These are phyloP conservation scores for Scaptomyza reducta DNA, from an alignment of 2,888 invertebrate genomes.

Conservation along the genomic window DNA sequence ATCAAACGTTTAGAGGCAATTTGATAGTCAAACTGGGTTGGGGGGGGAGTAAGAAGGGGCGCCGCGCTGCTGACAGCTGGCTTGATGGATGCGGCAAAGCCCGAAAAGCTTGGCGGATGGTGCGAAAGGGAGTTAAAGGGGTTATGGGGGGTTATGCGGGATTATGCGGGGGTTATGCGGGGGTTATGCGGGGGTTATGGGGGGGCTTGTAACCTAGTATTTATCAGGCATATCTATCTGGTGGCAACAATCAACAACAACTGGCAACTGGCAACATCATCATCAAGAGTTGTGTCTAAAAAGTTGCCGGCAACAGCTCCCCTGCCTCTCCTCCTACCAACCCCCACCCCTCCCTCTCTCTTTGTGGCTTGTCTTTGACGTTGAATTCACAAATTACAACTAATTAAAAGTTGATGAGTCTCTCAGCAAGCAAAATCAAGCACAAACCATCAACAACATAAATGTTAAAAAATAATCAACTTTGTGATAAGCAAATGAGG, in stretches of 20 bases:
- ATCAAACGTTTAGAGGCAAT: slow-evolving; percentile 49
- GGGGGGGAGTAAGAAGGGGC: background rate
- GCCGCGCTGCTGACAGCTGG: slow-evolving; percentile 49
- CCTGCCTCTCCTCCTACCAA: background rate
- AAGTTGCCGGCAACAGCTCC: slow-evolving; percentile 35
- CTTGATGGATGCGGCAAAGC: slow-evolving; percentile 49
- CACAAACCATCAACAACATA: slow-evolving; percentile 33
- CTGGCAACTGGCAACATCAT: slow-evolving; percentile 41
- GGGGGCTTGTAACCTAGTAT: slow-evolving; percentile 17
- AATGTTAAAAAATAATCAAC: background rate
- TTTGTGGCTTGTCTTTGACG: slow-evolving; percentile 66
- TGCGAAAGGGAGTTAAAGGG: background rate
- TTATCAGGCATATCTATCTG: slow-evolving; percentile 75
- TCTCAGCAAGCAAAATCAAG: slow-evolving; percentile 73
- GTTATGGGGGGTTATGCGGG: background rate
- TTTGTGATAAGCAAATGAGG: slow-evolving; percentile 70
- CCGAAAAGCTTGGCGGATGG: slow-evolving; percentile 24
- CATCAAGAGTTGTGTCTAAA: slow-evolving; percentile 33
- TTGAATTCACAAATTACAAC: slow-evolving; percentile 82
- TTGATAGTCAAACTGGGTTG: slow-evolving; percentile 41
- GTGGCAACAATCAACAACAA: slow-evolving; percentile 46
- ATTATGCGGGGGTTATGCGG: background rate
- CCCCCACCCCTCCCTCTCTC: background rate
- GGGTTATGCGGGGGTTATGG: background rate
- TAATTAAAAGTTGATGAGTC: slow-evolving; percentile 82